Conservation (phyloP, 2,113 vertebrate species). For the Chascanopsetta lugubris region DNA sequence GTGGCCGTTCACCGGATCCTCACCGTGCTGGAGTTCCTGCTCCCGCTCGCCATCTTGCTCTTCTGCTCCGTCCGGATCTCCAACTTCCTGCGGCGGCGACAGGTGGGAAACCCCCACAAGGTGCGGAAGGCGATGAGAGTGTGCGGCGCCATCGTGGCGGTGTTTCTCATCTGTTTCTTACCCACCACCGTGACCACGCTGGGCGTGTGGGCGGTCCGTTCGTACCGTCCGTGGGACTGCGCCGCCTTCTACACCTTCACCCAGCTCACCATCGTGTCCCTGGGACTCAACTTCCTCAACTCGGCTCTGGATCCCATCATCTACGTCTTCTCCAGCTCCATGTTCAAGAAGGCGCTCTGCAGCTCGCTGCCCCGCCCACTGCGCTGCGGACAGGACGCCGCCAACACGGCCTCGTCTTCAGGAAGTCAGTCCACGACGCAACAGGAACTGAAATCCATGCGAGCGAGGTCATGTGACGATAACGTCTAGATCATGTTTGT, state of each 20-base stretch:
- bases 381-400: neutral
- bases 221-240: constrained; percentile 41
- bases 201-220: constrained; percentile 46
- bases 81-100: constrained; percentile 55
- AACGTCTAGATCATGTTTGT: too few species aligned
- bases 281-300: constrained; percentile 80
- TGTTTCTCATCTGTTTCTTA: constrained; percentile 78
- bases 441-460: constrained; percentile 53
- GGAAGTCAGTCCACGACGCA: constrained; percentile 45
- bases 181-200: constrained; percentile 72
- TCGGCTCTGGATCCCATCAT: constrained; percentile 78
- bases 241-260: constrained; percentile 54
- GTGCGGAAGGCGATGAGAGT: constrained; percentile 68
- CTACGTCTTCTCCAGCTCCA: constrained; percentile 77
- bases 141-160: constrained; percentile 57
- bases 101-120: constrained; percentile 55
- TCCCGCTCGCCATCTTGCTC: constrained; percentile 62
- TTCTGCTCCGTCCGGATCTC: constrained; percentile 75
- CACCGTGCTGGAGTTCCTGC: constrained; percentile 67
- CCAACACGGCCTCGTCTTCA: fast-evolving
- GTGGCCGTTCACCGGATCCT: constrained; percentile 64
- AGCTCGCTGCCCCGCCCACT: constrained; percentile 30
- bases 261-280: constrained; percentile 72
- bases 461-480: constrained; percentile 4
- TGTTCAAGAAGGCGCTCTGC: constrained; percentile 71